Conservation (phyloP, 2,888 invertebrate species). For the Hofmannophila pseudospretella region DNA sequence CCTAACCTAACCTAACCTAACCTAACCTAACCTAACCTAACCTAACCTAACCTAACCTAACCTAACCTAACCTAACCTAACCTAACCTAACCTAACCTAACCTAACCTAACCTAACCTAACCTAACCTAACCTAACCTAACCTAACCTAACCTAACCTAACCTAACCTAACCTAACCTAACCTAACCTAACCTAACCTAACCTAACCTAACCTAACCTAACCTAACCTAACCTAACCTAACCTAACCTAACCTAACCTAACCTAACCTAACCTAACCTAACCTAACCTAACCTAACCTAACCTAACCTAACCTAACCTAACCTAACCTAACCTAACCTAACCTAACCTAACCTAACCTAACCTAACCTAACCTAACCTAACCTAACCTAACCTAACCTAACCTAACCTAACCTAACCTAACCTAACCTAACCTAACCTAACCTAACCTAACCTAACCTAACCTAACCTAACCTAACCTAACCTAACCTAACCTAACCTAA, state of each 20-base stretch:
- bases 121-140: constrained; percentile 18
- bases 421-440: constrained; percentile 14
- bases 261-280: constrained; percentile 8
- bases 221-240: constrained; percentile 13
- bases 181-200: constrained; percentile 15
- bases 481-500: constrained; percentile 14
- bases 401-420: constrained; percentile 11
- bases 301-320: constrained; percentile 10
- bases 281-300: constrained; percentile 7
- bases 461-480: constrained; percentile 17
- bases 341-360: constrained; percentile 7
- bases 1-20: constrained; percentile 16
- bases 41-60: constrained; percentile 15
- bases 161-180: constrained; percentile 17
- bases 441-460: constrained; percentile 7
- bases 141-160: constrained; percentile 16
- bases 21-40: constrained; percentile 14
- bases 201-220: constrained; percentile 7
- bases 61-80: constrained; percentile 16
- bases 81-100: constrained; percentile 16
- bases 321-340: constrained; percentile 9
- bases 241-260: constrained; percentile 9
- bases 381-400: constrained; percentile 11
- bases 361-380: constrained; percentile 7
- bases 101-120: constrained; percentile 16